Evolutionary conservation across 2,888 invertebrate species (phyloP), one percentile per base, ranked within the genome.

Genomic region (Pseudococcus viburni): DNA sequence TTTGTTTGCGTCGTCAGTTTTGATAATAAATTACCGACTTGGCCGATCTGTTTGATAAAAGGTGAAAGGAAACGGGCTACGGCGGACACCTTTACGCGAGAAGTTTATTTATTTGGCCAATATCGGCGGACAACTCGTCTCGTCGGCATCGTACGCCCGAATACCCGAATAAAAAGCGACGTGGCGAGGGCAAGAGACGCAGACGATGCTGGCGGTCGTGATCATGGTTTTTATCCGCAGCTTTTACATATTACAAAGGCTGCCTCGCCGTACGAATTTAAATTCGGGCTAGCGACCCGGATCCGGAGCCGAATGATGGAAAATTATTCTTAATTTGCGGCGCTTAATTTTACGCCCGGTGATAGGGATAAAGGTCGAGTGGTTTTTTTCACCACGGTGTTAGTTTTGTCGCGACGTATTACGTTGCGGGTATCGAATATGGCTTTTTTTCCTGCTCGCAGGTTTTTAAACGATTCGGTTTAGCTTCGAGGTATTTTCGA

Each of bases 1-100:
- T 73, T 73, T 73, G 68, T 73, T 73, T 26, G 33, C 68, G 68
- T 73, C 68, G 68, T 73, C 68, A 33, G 68, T 73, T 73, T 73
- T 73, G 68, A 73, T 73, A 73, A 73, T 73, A 73, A 73, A 73
- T 73, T 73, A 73, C 33, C 68, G 11, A 73, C 68, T 73, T 73
- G 68, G 68, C 68, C 68, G 68, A 73, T 73, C 26, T 73, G 68
- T 73, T 73, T 73, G 68, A 73, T 73, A 73, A 73, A 64, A 73
- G 68, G 68, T 33, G 68, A 73, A 73, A 59, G 26, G 33, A 73
- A 33, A 73, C 12, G 11, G 68, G 22, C 22, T 51, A 17, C 26
- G 33, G 26, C 12, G 68, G 26, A 19, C 9, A 59, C 19, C 59
- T 59, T 59, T 59, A 59, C 19, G 59, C 59, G 9, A n/a, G 59